Evolutionary conservation across 2,797 vertebrate genomes (phyloP), one percentile per base, ranked within the genome.

Genomic region (Arctocebus calabarensis): DNA sequence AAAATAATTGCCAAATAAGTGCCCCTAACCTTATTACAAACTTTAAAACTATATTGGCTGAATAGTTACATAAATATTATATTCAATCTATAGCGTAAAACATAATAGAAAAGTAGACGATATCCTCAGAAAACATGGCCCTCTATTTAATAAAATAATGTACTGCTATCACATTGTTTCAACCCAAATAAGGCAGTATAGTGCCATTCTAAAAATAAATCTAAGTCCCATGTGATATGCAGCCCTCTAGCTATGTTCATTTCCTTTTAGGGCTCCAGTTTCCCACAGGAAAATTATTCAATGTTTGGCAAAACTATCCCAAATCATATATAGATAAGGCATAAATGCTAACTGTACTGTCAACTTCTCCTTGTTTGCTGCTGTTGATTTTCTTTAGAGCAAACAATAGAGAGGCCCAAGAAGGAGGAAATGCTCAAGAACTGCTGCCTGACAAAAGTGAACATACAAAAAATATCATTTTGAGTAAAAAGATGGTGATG

Each of bases 261-360:
- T 99, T 98, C 98, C 98, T 98, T 99, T 99, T 98, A 99, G 98
- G 98, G 98, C 98, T 98, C 96, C 94, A 98, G 98, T 98, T 99
- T 99, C 99, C 99, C 99, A 99, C 98, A 99, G 98, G 99, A 99
- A 99, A 99, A 98, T 97, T 88, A 93, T 17, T 97, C 97, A 71
- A 27, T 98, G 97, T 98, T 98, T 98, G 98, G 97, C 97, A 98
- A 74, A 96, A 95, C 96, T 96, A 95, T 98, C 97, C 95, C 89
- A 78, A 97, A 97, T 97, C 95, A 97, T 77, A 95, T 96, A 98
- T 95, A 96, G 97, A 97, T 79, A 82, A 94, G 94, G 94, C 92
- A 84, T 1, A 85, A 96, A 92, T 81, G 94, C 32, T 48, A 97
- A 92, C 13, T 45, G 37, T 90, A 94, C 12, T 75, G 79, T 87